Evolutionary conservation across 2,888 invertebrate species (phyloP).

Genomic region (Diplazon laetatorius): DNA sequence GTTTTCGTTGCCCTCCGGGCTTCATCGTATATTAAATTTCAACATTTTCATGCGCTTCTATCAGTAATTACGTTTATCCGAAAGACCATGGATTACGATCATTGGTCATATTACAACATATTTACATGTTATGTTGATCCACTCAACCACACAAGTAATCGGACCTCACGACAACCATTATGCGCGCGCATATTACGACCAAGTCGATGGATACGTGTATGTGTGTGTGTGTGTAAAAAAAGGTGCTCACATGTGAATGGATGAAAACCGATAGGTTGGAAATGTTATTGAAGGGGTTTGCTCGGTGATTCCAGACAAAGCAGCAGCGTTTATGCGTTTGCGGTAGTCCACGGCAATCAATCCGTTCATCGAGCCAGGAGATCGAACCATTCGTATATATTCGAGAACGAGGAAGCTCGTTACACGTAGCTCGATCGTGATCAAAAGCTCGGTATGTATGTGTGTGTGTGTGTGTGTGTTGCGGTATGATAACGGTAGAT

Average conservation of each 20-base stretch:
- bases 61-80: background rate
- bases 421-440: constrained; percentile 23
- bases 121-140: constrained; percentile 4
- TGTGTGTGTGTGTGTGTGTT: background rate
- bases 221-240: background rate
- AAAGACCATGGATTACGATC: background rate
- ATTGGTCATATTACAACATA: background rate
- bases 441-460: constrained; percentile 29
- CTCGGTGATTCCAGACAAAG: constrained; percentile 58
- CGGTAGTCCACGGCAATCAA: constrained; percentile 56
- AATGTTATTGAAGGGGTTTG: constrained; percentile 46
- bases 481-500: background rate
- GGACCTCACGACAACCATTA: background rate
- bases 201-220: too few species aligned
- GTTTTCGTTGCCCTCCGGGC: too few species aligned
- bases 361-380: constrained; percentile 53
- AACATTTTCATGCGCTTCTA: background rate
- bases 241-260: background rate
- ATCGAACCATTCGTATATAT: background rate
- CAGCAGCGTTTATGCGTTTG: constrained; percentile 53
- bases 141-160: background rate
- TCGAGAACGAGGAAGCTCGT: constrained; percentile 7
- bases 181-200: too few species aligned
- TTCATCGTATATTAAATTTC: too few species aligned
- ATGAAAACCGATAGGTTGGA: constrained; percentile 1